phyloP scores from a whole-genome alignment of 2,888 invertebrate species.

The Arenicola marina region DNA sequence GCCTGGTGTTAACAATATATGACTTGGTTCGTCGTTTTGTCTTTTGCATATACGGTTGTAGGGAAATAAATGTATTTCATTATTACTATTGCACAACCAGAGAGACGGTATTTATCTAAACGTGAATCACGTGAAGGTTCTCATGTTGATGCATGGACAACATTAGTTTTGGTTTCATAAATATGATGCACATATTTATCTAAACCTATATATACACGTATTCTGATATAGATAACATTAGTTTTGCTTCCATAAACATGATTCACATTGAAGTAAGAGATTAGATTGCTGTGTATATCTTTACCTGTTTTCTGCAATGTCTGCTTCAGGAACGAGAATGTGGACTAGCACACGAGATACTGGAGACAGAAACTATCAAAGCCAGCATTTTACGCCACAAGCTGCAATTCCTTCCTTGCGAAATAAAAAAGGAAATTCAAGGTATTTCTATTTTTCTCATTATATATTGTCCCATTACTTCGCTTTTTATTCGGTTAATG shows the following conservation, averaged over 20 bases:
- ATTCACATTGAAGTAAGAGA: not conserved
- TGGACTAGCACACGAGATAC: conserved; percentile 45
- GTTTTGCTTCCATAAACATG: not conserved
- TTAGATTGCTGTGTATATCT: not conserved
- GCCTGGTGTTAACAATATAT: not conserved
- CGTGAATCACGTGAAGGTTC: no score
- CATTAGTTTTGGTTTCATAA: not conserved
- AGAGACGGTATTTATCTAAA: no score
- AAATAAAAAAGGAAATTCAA: conserved; percentile 53
- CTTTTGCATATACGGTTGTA: not conserved
- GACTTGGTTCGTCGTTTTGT: not conserved
- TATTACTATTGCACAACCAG: no score
- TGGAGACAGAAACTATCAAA: conserved; percentile 59
- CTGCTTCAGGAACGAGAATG: conserved; percentile 36
- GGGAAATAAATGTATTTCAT: not conserved
- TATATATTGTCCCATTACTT: not conserved
- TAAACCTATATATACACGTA: not conserved
- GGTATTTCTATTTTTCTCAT: conserved; percentile 34
- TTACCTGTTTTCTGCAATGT: not conserved
- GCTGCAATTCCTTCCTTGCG: conserved; percentile 49
- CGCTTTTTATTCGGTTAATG: not conserved
- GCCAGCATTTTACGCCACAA: conserved; percentile 55
- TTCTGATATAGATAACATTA: not conserved
- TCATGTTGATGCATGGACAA: no score
- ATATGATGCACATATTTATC: not conserved